A percentile compares a stretch with the other conserved stretches of the same genome.
These are phyloP conservation scores for Hippocampus barbouri DNA, from an alignment of 2,113 vertebrate genomes.

Conservation along the genomic window DNA sequence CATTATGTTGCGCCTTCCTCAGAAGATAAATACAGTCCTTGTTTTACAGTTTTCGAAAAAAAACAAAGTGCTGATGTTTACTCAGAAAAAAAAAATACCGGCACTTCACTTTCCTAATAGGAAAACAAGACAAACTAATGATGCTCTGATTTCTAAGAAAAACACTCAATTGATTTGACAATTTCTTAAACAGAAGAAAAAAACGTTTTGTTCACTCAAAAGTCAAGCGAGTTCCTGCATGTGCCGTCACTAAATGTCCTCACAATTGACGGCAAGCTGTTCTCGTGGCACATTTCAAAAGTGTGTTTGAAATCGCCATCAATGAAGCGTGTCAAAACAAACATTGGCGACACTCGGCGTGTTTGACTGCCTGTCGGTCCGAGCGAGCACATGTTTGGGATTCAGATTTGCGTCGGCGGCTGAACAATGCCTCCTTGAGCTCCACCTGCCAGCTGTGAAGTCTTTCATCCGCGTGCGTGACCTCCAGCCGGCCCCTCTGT, in stretches of 20 bases:
- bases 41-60: too few relatives aligned
- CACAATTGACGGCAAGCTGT: neutral
- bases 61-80: too few relatives aligned
- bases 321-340: conserved; percentile 1
- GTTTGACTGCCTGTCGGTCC: neutral
- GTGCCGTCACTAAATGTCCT: neutral
- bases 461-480: conserved; percentile 45
- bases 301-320: neutral
- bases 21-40: too few relatives aligned
- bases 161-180: too few relatives aligned
- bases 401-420: conserved; percentile 5
- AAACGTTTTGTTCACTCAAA: too few relatives aligned
- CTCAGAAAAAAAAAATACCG: too few relatives aligned
- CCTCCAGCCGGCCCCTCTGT: conserved; percentile 50
- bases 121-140: too few relatives aligned
- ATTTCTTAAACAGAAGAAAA: too few relatives aligned
- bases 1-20: too few relatives aligned
- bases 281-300: neutral
- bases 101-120: too few relatives aligned
- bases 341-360: neutral
- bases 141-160: too few relatives aligned
- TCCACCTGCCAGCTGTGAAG: conserved; percentile 43
- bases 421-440: conserved; percentile 20
- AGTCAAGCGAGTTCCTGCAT: too few relatives aligned
- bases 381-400: neutral